A percentile compares a stretch with the other conserved stretches of the same genome.
These are phyloP conservation scores for Imbricaverruca yamaguchii DNA, from an alignment of 2,888 invertebrate species.

Conservation along the genomic window DNA sequence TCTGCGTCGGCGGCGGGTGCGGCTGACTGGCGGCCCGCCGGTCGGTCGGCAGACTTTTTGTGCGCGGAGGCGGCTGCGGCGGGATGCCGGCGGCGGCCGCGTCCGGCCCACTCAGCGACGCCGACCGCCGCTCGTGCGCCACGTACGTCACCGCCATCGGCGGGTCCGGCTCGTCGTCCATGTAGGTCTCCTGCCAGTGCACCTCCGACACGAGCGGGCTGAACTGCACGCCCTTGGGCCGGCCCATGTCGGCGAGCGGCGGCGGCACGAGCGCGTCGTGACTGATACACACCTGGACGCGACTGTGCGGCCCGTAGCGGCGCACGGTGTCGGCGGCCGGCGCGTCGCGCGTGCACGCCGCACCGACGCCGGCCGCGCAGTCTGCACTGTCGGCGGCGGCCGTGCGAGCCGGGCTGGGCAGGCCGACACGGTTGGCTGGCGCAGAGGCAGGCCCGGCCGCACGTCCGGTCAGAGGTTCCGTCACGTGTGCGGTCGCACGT, in stretches of 20 bases:
- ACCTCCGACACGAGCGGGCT: constrained; percentile 72
- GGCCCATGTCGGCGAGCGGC: not conserved
- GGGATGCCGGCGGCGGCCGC: not conserved
- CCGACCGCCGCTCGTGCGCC: not conserved
- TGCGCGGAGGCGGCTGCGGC: constrained; percentile 15
- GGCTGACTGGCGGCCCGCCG: not conserved
- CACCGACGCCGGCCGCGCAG: no score
- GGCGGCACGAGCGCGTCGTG: not conserved
- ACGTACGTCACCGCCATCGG: no score
- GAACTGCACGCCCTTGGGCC: constrained; percentile 53
- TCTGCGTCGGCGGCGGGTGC: not conserved
- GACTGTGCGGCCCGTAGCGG: not conserved
- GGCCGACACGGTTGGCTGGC: not conserved
- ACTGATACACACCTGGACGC: not conserved
- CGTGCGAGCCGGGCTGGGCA: not conserved
- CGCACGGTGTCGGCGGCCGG: not conserved
- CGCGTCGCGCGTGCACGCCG: no score
- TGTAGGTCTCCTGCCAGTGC: constrained; percentile 53
- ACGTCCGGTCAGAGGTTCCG: no score
- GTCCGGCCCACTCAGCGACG: not conserved
- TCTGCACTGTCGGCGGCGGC: not conserved
- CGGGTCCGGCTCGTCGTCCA: constrained; percentile 16
- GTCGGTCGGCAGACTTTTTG: not conserved
- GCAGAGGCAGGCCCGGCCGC: not conserved
- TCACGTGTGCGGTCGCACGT: no score